Conservation (phyloP, 1,140 invertebrate species). For the Pomacea maculata region DNA sequence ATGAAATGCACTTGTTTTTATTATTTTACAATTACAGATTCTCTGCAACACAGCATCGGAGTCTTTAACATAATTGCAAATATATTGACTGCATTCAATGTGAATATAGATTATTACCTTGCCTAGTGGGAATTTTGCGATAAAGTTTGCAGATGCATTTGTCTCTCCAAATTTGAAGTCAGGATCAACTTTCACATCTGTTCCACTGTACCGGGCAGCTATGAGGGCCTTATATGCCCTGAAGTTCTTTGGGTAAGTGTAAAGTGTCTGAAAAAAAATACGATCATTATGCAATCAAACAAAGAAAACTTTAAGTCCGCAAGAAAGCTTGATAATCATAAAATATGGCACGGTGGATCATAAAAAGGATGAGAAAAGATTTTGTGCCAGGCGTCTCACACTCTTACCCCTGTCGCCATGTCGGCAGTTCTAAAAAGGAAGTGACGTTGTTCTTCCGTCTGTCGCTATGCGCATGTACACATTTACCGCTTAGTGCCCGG, state of each 20-base stretch:
- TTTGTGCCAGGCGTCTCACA: not conserved
- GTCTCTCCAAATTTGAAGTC: constrained; percentile 93
- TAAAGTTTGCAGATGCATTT: constrained; percentile 85
- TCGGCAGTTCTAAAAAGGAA: constrained; percentile 59
- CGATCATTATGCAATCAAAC: constrained; percentile 23
- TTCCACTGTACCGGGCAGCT: constrained; percentile 92
- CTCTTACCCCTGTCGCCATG: constrained; percentile 40
- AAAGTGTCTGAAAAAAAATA: constrained; percentile 81
- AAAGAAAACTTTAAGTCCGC: not conserved
- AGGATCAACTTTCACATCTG: constrained; percentile 80
- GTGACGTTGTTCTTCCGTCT: constrained; percentile 43
- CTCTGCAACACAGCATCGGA: too few species aligned
- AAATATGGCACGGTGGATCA: too few species aligned
- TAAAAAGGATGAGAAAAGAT: constrained; percentile 11
- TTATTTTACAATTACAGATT: not conserved
- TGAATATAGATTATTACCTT: constrained; percentile 74
- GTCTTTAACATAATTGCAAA: not conserved
- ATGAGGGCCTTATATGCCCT: constrained; percentile 89
- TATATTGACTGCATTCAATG: not conserved
- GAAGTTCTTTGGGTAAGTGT: constrained; percentile 96
- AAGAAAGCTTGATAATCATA: not conserved
- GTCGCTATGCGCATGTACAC: constrained; percentile 21
- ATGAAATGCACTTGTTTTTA: not conserved
- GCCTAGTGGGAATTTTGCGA: constrained; percentile 93
- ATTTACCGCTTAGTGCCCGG: constrained; percentile 21